Conservation (phyloP, 1,140 invertebrate species). For the Drosophila pallidifrons region DNA sequence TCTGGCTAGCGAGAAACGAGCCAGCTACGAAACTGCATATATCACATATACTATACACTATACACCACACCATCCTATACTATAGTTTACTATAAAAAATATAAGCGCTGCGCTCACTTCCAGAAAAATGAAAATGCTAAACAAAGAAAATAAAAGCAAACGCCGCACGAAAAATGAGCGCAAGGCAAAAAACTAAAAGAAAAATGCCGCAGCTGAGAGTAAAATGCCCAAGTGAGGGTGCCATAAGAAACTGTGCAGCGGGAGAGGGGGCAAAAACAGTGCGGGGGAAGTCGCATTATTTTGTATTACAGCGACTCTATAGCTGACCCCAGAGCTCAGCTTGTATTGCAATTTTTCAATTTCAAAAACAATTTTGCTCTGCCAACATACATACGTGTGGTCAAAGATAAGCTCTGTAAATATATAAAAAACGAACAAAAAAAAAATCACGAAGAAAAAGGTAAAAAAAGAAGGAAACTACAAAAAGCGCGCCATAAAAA, state of each 20-base stretch:
- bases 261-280: background rate
- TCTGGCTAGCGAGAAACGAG: constrained; percentile 12
- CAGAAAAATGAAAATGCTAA: constrained; percentile 74
- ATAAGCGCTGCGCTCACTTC: constrained; percentile 41
- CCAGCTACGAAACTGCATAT: constrained; percentile 61
- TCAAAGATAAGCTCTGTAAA: constrained; percentile 83
- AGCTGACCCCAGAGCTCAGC: constrained; percentile 60
- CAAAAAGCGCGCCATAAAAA: constrained; percentile 61
- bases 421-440: constrained; percentile 47
- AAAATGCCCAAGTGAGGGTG: background rate
- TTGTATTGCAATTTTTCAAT: constrained; percentile 83
- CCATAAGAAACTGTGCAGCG: background rate
- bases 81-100: constrained; percentile 43
- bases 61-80: constrained; percentile 12
- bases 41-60: constrained; percentile 52
- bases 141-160: constrained; percentile 77
- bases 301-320: constrained; percentile 71
- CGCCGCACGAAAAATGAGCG: constrained; percentile 62
- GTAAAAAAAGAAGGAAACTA: constrained; percentile 28
- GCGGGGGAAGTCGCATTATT: constrained; percentile 65
- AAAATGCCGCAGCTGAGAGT: constrained; percentile 59
- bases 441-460: constrained; percentile 9
- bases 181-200: constrained; percentile 69
- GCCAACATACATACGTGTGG: constrained; percentile 82
- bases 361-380: constrained; percentile 83